These are phyloP conservation scores for Xenopus petersii DNA, from an alignment of 2,797 vertebrate species.

Conservation along the genomic window DNA sequence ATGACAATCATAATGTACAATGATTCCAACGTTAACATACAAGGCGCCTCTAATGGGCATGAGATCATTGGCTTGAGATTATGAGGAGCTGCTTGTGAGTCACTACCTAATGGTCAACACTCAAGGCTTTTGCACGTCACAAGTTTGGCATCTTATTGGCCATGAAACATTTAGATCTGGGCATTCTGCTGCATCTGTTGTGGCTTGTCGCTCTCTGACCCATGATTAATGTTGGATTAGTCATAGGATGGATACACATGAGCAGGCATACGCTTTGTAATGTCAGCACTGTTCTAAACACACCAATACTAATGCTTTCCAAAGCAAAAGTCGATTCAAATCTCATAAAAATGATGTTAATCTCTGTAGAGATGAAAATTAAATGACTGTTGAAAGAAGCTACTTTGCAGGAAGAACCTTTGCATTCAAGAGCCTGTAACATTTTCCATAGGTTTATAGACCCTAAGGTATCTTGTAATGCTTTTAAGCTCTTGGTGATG, in stretches of 20 bases:
- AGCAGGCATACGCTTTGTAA: too few species aligned
- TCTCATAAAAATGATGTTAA: too few species aligned
- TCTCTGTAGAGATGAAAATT: too few species aligned
- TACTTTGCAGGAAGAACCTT: too few species aligned
- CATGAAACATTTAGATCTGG: constrained; percentile 19
- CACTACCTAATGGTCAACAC: constrained; percentile 14
- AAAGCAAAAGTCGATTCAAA: too few species aligned
- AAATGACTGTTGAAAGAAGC: too few species aligned
- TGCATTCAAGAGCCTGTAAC: too few species aligned
- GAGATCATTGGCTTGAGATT: constrained; percentile 32
- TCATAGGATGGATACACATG: not conserved
- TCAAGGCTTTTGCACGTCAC: not conserved
- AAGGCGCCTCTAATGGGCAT: constrained; percentile 30
- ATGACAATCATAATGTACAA: constrained; percentile 11
- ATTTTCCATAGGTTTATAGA: too few species aligned
- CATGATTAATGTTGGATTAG: constrained; percentile 20
- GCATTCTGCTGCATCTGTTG: constrained; percentile 14
- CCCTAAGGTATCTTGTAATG: too few species aligned
- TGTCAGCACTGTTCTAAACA: too few species aligned
- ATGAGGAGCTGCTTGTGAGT: constrained; percentile 33
- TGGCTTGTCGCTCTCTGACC: constrained; percentile 24
- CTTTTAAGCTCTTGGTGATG: too few species aligned
- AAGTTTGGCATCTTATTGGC: constrained; percentile 1
- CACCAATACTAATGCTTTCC: too few species aligned
- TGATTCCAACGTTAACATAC: constrained; percentile 32